Evolutionary conservation across 2,113 vertebrate genomes (phyloP).

Genomic region (Podarcis muralis): DNA sequence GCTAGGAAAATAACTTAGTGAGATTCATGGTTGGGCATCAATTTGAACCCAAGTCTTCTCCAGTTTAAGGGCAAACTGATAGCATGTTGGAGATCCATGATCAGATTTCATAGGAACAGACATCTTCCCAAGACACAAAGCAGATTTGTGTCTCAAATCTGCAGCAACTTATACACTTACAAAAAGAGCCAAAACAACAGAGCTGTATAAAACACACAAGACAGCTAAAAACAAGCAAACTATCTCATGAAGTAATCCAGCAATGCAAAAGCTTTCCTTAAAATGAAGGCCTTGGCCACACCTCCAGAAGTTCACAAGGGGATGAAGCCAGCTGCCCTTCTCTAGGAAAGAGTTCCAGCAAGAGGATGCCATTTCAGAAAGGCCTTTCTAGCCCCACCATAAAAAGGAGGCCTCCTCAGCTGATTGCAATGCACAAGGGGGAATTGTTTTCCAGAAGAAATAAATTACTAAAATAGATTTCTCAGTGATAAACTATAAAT

Average conservation of each 20-base stretch:
- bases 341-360: not conserved
- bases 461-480: conserved; percentile 8
- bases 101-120: no score
- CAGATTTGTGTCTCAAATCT: no score
- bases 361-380: not conserved
- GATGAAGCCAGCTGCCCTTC: not conserved
- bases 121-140: no score
- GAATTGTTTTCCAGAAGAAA: conserved; percentile 1
- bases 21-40: no score
- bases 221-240: not conserved
- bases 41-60: no score
- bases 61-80: no score
- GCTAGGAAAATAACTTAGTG: no score
- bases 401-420: not conserved
- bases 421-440: not conserved
- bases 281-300: not conserved
- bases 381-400: no score
- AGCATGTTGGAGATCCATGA: no score
- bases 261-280: not conserved
- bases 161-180: no score
- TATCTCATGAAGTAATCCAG: not conserved
- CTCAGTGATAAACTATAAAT: conserved; percentile 2
- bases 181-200: no score
- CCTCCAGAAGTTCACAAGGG: not conserved
- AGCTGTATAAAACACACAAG: no score